These are phyloP conservation scores for Polietes domitor DNA, from an alignment of 2,888 invertebrate genomes.

Conservation along the genomic window DNA sequence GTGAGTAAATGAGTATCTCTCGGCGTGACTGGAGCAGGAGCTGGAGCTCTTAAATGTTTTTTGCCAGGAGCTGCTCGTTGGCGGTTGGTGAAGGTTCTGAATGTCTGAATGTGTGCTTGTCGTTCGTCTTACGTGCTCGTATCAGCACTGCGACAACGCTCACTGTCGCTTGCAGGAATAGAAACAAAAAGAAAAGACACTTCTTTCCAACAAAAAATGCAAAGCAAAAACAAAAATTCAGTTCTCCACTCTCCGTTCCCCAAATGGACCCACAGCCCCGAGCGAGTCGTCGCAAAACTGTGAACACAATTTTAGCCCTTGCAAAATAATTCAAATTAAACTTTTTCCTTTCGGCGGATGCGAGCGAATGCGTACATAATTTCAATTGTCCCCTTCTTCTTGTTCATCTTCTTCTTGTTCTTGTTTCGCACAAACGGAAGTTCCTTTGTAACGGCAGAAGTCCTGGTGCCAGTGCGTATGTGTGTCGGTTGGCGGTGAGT, in stretches of 20 bases:
- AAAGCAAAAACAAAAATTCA: not conserved
- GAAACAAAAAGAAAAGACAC: not conserved
- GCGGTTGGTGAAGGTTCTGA: too few species aligned
- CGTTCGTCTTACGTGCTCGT: not conserved
- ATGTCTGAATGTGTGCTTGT: not conserved
- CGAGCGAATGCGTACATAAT: slow-evolving; percentile 66
- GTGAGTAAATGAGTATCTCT: not conserved
- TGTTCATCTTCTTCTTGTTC: not conserved
- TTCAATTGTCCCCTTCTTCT: slow-evolving; percentile 59
- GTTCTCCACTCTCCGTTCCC: slow-evolving; percentile 13
- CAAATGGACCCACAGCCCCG: slow-evolving; percentile 52
- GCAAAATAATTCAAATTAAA: slow-evolving; percentile 67
- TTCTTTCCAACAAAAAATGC: slow-evolving; percentile 17
- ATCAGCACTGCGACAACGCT: not conserved
- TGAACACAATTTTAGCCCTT: slow-evolving; percentile 54
- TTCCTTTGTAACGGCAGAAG: slow-evolving; percentile 27
- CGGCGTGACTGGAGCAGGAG: too few species aligned
- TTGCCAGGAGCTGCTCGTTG: not conserved
- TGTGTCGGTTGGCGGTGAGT: not conserved
- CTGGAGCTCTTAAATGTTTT: not conserved
- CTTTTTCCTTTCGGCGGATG: slow-evolving; percentile 65
- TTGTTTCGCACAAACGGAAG: slow-evolving; percentile 39
- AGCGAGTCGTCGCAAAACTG: slow-evolving; percentile 63
- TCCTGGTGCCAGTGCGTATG: not conserved
- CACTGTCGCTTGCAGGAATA: slow-evolving; percentile 10